These are phyloP conservation scores for Reticulitermes speratus DNA, from an alignment of 1,140 invertebrate genomes.

Conservation along the genomic window DNA sequence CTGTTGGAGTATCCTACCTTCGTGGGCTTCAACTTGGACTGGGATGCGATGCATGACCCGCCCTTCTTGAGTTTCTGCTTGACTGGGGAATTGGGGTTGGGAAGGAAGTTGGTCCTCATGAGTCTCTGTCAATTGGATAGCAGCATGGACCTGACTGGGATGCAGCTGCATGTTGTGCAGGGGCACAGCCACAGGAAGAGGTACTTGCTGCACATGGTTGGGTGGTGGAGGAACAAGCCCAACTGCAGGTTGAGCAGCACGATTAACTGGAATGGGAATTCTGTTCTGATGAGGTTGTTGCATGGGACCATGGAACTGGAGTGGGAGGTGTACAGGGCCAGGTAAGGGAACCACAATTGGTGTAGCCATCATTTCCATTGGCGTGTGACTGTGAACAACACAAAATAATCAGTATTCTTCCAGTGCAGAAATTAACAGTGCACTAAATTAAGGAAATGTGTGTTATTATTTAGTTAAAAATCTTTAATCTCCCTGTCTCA, in stretches of 20 bases:
- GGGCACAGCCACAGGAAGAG: neutral
- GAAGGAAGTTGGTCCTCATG: slow-evolving; percentile 63
- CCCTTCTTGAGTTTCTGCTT: slow-evolving; percentile 44
- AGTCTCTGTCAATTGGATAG: slow-evolving; percentile 56
- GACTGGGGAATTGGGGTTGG: slow-evolving; percentile 56
- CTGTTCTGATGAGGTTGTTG: slow-evolving; percentile 46
- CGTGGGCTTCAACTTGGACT: slow-evolving; percentile 22
- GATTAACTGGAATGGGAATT: slow-evolving; percentile 40
- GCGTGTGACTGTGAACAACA: slow-evolving; percentile 52
- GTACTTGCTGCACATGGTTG: slow-evolving; percentile 21
- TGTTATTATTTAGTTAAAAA: too few relatives aligned
- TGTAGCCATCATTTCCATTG: slow-evolving; percentile 53
- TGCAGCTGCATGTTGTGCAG: neutral
- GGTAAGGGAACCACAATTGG: slow-evolving; percentile 50
- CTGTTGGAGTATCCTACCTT: slow-evolving; percentile 8
- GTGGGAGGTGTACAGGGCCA: slow-evolving; percentile 48
- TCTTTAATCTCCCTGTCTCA: too few relatives aligned
- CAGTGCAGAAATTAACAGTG: neutral
- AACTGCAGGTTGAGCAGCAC: neutral
- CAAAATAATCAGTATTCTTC: neutral
- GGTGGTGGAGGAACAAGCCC: slow-evolving; percentile 1
- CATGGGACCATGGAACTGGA: slow-evolving; percentile 44
- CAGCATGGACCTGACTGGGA: slow-evolving; percentile 41
- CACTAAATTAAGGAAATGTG: neutral
- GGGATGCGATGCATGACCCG: slow-evolving; percentile 37